phyloP scores from a whole-genome alignment of 2,113 vertebrate genomes.

The Seriola quinqueradiata region DNA sequence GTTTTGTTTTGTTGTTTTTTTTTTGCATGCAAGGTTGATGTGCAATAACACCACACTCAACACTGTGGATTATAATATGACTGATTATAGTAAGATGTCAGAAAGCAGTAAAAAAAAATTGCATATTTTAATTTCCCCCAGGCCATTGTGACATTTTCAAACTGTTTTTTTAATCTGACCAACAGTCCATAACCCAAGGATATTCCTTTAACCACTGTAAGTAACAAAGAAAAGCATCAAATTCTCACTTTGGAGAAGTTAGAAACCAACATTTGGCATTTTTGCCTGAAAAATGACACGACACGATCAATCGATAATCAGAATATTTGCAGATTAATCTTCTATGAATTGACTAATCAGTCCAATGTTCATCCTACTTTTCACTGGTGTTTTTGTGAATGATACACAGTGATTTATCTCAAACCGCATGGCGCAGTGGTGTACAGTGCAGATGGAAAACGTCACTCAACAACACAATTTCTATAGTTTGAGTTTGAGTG shows the following conservation, averaged over 20 bases:
- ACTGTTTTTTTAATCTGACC: neutral
- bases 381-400: neutral
- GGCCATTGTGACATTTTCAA: neutral
- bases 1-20: neutral
- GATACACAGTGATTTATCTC: neutral
- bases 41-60: neutral
- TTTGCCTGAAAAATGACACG: neutral
- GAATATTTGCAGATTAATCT: neutral
- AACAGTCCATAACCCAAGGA: neutral
- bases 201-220: neutral
- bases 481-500: neutral
- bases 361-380: neutral
- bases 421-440: neutral
- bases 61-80: neutral
- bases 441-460: neutral
- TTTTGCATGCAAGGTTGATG: constrained; percentile 11
- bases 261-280: neutral
- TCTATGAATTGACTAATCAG: neutral
- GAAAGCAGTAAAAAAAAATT: neutral
- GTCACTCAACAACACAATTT: constrained; percentile 7
- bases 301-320: neutral
- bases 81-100: neutral
- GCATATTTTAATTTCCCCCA: neutral
- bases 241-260: neutral
- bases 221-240: neutral